These are phyloP conservation scores for Electrona antarctica DNA, from an alignment of 2,113 vertebrate species.

Conservation along the genomic window DNA sequence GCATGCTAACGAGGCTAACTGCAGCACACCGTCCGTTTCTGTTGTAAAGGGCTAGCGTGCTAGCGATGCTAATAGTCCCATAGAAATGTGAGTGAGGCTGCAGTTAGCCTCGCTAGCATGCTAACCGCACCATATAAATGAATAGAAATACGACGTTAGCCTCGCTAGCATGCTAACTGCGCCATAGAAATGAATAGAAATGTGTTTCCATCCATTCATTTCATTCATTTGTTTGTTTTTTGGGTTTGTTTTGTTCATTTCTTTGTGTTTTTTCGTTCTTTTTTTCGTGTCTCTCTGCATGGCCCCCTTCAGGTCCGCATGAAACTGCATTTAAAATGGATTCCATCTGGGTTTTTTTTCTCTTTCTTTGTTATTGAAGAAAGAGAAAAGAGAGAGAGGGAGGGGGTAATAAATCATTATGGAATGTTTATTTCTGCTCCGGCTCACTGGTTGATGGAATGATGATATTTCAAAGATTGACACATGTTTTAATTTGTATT, in stretches of 20 bases:
- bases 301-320: too few relatives aligned
- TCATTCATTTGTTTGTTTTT: background rate
- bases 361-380: too few relatives aligned
- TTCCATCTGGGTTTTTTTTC: too few relatives aligned
- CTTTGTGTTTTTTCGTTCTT: too few relatives aligned
- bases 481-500: background rate
- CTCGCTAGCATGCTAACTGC: background rate
- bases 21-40: constrained; percentile 8
- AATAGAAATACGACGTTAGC: too few relatives aligned
- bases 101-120: background rate
- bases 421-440: too few relatives aligned
- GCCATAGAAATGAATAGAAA: background rate
- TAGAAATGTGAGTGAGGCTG: background rate
- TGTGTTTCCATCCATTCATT: background rate
- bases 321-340: too few relatives aligned
- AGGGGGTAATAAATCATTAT: too few relatives aligned
- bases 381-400: too few relatives aligned
- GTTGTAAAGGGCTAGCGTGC: background rate
- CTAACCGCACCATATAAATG: background rate
- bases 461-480: background rate
- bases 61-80: background rate
- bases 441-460: too few relatives aligned
- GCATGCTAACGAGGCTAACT: constrained; percentile 62
- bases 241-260: too few relatives aligned
- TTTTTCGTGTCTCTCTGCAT: too few relatives aligned